A percentile compares a stretch with the other conserved stretches of the same genome.
Evolutionary conservation across 2,888 invertebrate genomes (phyloP).

Genomic region (Dicranocentrus wangi): DNA sequence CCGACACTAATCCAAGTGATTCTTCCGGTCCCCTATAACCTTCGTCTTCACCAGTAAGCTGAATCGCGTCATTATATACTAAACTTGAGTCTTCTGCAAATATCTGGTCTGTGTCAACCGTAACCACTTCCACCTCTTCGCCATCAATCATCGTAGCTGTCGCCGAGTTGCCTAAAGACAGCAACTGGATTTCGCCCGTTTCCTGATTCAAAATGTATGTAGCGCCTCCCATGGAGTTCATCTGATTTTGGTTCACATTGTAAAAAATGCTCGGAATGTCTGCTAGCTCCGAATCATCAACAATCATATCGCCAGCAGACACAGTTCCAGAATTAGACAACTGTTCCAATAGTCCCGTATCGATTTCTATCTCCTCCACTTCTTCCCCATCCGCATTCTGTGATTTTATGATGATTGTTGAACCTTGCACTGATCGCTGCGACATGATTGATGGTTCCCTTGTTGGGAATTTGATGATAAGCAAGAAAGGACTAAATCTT

Average conservation of each 20-base stretch:
- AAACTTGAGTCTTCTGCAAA: too few species aligned
- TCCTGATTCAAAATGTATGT: constrained; percentile 56
- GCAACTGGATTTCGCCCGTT: constrained; percentile 57
- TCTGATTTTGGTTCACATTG: not conserved
- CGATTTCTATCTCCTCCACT: constrained; percentile 8
- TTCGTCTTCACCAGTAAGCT: not conserved
- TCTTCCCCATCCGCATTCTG: not conserved
- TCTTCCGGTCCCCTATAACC: not conserved
- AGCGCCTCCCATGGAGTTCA: too few species aligned
- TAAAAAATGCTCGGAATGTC: not conserved
- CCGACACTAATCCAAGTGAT: not conserved
- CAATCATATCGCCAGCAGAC: not conserved
- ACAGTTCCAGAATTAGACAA: not conserved
- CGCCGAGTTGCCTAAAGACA: too few species aligned
- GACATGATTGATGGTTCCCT: not conserved
- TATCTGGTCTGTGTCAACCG: constrained; percentile 39
- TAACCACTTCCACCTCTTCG: constrained; percentile 60
- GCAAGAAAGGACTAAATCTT: too few species aligned
- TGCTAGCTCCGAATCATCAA: not conserved
- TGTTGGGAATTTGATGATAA: too few species aligned
- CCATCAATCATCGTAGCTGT: constrained; percentile 12
- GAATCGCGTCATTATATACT: too few species aligned
- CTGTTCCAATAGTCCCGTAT: not conserved
- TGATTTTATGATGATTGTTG: not conserved
- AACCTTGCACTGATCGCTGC: not conserved